Base-by-base conservation (phyloP, 1,140 invertebrate genomes). In the Lordiphosa stackelbergi region DNA sequence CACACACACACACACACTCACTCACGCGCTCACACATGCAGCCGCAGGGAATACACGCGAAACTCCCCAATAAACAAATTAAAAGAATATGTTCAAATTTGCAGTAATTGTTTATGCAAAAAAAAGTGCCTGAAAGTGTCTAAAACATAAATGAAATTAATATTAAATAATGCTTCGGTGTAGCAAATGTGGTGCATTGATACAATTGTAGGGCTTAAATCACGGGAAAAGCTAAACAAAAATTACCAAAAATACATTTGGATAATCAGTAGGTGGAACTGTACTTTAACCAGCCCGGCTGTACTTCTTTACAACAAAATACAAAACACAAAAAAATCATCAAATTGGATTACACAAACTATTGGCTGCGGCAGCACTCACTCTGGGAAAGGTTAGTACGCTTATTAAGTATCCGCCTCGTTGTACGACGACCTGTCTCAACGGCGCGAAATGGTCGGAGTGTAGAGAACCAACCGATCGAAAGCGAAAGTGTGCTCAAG, bases 331-430 rank as follows among this genome's bases (percentile, higher is more conserved):
- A 43, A 19, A 47, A 77, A 66, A 51, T 55, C 65, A 63, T 77
- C 77, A 83, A 65, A 84, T 84, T 83, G 77, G 77, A 83, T 83
- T 83, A 83, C 66, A 73, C 73, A 59, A 66, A 84, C 13, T 77
- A 73, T 69, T 78, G 78, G 78, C 55, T 77, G 60, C 68, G 72
- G 63, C 61, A 84, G 36, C 43, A 46, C 24, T 77, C 77, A 45
- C 78, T 83, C 69, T 70, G 65, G 62, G 77, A 83, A 83, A 83
- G 77, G 77, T 83, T 83, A 77, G 77, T 81, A 40, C 35, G 36
- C 28, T 66, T 56, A 74, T 68, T 57, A 63, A 57, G 73, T 78
- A 77, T 77, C 69, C 22, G 24, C 11, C 24, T 19, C 16, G 16
- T 16, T 4, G 16, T 22, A 10, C 31, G 43, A 13, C 73, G 73